Base-by-base conservation (phyloP, 1,140 invertebrate species). In the Pogonognathellus flavescens region DNA sequence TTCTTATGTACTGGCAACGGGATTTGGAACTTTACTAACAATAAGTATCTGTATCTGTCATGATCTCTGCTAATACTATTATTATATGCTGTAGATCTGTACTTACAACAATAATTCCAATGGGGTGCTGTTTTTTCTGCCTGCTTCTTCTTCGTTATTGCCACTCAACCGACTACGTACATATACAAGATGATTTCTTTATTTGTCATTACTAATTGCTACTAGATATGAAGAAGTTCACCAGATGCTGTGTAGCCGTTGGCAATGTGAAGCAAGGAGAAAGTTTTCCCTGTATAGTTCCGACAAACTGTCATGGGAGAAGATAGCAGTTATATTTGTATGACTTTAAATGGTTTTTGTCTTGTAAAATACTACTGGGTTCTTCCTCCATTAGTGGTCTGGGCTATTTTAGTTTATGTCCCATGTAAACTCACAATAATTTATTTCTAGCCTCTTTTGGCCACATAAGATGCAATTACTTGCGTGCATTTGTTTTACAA, bases 121-220 rank as follows among this genome's bases (percentile, higher is more conserved):
- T 50, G n/a, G 70, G 70, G 16, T 41, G 70, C 25, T 49, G 70
- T n/a, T 50, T 11, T 72, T 49, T 16, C 70, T 31, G 70, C 16
- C 70, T 76, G 31, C 31, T 50, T 76, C 70, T 76, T 76, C 70
- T 41, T 76, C 70, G 49, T 76, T n/a, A 57, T 57, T n/a, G 53
- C 53, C 11, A 57, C 53, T 57, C 70, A 50, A 25, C 25, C 31
- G 49, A 76, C 70, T 18, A 49, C 70, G 31, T 76, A 76, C 53
- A n/a, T 66, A 25, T 31, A n/a, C 70, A 50, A 31, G 41, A 50
- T 50, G n/a, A 76, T 76, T 76, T 76, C 70, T 76, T 76, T 76
- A 76, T 76, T 76, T 31, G 70, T 76, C 70, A 76, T 76, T 76
- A 76, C 22, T 76, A 76, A 76, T 76, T 76, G 49, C 70, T 76